Conservation (phyloP, 2,797 vertebrate species). For the Melanotaenia trifasciata region DNA sequence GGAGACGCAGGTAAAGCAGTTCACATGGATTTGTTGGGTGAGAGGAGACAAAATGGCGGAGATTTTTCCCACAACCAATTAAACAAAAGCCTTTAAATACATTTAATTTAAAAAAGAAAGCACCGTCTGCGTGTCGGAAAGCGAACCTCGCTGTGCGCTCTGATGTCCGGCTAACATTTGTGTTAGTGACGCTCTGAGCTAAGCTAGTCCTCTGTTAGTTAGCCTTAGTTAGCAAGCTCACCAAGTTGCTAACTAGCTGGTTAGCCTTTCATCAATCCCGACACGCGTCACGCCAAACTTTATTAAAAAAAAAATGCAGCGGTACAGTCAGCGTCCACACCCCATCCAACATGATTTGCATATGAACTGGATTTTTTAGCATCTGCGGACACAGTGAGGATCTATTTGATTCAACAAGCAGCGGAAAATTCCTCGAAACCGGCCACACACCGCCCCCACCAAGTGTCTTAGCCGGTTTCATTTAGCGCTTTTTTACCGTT, state of each 20-base stretch:
- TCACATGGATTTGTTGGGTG: constrained; percentile 62
- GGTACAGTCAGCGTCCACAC: constrained; percentile 14
- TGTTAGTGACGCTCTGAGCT: constrained; percentile 8
- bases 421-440: neutral
- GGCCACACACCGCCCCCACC: neutral
- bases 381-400: neutral
- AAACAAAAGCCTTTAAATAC: neutral
- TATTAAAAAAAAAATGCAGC: constrained; percentile 20
- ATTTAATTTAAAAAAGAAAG: accelerated
- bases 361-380: neutral
- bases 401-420: neutral
- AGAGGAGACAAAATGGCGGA: constrained; percentile 80
- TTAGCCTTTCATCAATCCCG: constrained; percentile 52
- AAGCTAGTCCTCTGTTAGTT: constrained; percentile 18
- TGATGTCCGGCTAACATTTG: constrained; percentile 2
- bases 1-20: constrained; percentile 58
- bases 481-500: no score
- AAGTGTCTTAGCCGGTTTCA: neutral
- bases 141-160: neutral
- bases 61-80: constrained; percentile 23
- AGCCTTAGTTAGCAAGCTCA: constrained; percentile 20
- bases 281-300: constrained; percentile 45
- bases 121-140: accelerated
- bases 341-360: neutral
- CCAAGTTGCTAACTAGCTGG: constrained; percentile 49